These are phyloP conservation scores for Nasonia longicornis DNA, from an alignment of 1,140 invertebrate genomes.

Conservation along the genomic window DNA sequence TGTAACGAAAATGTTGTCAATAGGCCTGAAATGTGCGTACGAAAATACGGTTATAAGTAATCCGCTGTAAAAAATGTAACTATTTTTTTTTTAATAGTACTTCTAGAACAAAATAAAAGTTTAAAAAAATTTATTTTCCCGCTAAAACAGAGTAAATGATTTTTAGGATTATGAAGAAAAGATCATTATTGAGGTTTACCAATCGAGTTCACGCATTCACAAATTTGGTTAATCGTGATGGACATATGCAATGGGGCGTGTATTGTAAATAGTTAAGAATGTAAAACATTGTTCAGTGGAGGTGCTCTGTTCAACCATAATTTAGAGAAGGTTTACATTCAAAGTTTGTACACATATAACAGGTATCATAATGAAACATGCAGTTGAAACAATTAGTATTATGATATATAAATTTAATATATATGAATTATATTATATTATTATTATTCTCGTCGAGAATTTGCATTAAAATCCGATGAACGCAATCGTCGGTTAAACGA, in stretches of 20 bases:
- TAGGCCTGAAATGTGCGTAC: slow-evolving; percentile 46
- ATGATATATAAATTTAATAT: no score
- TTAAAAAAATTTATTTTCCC: not conserved
- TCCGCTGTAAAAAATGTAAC: slow-evolving; percentile 39
- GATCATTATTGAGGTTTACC: not conserved
- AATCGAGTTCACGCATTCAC: not conserved
- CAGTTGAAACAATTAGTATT: not conserved
- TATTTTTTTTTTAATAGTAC: slow-evolving; percentile 11
- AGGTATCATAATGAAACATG: not conserved
- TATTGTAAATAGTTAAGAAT: not conserved
- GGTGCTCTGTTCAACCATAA: not conserved
- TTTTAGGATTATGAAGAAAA: not conserved
- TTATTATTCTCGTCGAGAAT: not conserved
- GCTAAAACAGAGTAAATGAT: slow-evolving; percentile 10
- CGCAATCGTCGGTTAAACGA: not conserved
- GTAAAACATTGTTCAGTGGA: not conserved
- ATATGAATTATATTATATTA: not conserved
- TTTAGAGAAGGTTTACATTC: not conserved
- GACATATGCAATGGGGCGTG: not conserved
- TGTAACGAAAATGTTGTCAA: slow-evolving; percentile 53
- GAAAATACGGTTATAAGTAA: slow-evolving; percentile 32
- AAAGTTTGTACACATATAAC: slow-evolving; percentile 27
- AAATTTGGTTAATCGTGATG: not conserved
- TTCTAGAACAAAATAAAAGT: not conserved
- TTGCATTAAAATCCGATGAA: not conserved